Evolutionary conservation across 2,113 vertebrate species (phyloP), one percentile per base, ranked within the genome.

Genomic region (Pampusana beccarii): DNA sequence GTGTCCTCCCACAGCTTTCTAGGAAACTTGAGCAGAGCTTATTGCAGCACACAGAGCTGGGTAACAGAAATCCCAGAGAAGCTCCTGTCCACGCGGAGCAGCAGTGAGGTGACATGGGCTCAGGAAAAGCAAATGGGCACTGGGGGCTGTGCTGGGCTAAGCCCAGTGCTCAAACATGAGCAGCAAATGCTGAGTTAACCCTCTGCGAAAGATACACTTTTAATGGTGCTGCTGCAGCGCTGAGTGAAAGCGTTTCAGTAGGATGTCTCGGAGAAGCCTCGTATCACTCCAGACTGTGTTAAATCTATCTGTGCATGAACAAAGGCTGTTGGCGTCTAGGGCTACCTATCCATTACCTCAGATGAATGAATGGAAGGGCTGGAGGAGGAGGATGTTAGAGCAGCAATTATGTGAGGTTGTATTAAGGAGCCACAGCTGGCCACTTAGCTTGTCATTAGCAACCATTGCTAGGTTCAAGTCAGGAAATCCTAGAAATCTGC

Each of bases 351-450:
- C 46, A 33, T 93, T 85, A 54, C 86, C 58, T 87, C 74, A 67
- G 65, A 67, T 2, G 2, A 84, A 33, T 0, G 21, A 50, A 70
- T 11, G 16, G 16, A 34, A 65, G 50, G 64, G n/a, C 26, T 54
- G 56, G 70, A 92, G 65, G 60, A 96, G 77, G 87, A 67, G 85
- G 66, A 66, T 66, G 51, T 67, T 34, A 56, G 60, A 58, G 72
- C 53, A 92, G 69, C 65, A 85, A 69, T 94, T 89, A 85, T 0
- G 0, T 38, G 57, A 77, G 74, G 58, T 62, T 57, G 69, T 69
- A 81, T 82, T 79, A 93, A 96, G 83, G 91, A 96, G 92, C 46
- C 95, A 85, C 95, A 97, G 92, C 88, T 97, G 92, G 95, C 80
- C 95, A 93, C 95, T 95, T 85, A 91, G 83, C 73, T 93, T 85